These are phyloP conservation scores for Agonopterix subpropinquella DNA, from an alignment of 2,888 invertebrate species.

Conservation along the genomic window DNA sequence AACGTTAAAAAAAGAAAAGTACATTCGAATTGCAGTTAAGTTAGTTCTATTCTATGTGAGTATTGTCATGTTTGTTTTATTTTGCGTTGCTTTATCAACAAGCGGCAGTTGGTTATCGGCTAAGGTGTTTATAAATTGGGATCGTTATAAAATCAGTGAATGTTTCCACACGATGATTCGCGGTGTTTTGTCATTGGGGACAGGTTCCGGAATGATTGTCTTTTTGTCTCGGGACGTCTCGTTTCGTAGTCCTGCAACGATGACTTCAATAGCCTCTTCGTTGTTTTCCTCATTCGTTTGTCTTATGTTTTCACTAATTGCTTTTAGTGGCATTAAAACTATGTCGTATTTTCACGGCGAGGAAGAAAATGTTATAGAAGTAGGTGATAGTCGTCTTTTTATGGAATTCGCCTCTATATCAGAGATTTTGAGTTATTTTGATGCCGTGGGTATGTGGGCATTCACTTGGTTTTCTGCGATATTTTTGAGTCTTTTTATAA, in stretches of 20 bases:
- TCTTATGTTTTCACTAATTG: conserved; percentile 36
- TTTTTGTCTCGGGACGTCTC: conserved; percentile 44
- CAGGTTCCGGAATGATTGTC: conserved; percentile 48
- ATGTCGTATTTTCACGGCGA: conserved; percentile 62
- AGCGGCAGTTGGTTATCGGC: conserved; percentile 53
- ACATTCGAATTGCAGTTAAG: conserved; percentile 36
- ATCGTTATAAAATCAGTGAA: conserved; percentile 21
- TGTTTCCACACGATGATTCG: conserved; percentile 29
- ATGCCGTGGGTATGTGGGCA: conserved; percentile 41
- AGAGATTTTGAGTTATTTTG: conserved; percentile 54
- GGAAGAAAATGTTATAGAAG: conserved; percentile 52
- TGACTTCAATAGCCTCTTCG: conserved; percentile 47
- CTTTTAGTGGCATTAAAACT: conserved; percentile 50
- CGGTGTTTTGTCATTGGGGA: conserved; percentile 41
- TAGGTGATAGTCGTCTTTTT: conserved; percentile 39
- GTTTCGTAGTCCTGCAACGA: conserved; percentile 60
- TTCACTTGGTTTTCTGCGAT: conserved; percentile 51
- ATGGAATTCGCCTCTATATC: conserved; percentile 41
- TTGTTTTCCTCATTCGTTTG: conserved; percentile 38
- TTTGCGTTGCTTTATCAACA: conserved; percentile 46
- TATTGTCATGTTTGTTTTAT: conserved; percentile 35
- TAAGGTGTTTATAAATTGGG: conserved; percentile 29
- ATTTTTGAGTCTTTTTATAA: conserved; percentile 40
- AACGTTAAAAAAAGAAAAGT: conserved; percentile 42
- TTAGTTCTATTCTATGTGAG: conserved; percentile 32